Evolutionary conservation across 2,888 invertebrate genomes (phyloP).

Genomic region (Ceraclea dissimilis): DNA sequence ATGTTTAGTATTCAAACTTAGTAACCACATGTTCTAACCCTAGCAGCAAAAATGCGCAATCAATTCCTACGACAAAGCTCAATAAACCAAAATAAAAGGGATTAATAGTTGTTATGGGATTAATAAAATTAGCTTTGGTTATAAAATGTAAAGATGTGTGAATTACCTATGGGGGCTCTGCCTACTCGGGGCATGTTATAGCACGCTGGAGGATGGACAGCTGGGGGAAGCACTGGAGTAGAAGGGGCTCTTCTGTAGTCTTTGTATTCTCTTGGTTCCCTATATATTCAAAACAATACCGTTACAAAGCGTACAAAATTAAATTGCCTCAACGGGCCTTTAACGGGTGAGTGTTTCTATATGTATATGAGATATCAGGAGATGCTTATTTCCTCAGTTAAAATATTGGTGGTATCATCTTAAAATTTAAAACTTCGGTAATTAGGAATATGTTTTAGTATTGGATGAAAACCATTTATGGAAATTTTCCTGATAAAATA

Average conservation of each 20-base stretch:
- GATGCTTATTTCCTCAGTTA: background rate
- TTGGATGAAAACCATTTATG: too few relatives aligned
- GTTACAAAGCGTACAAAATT: too few relatives aligned
- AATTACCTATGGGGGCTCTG: conserved; percentile 13
- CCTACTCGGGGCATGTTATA: conserved; percentile 42
- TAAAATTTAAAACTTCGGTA: too few relatives aligned
- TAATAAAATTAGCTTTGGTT: too few relatives aligned
- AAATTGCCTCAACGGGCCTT: conserved; percentile 39
- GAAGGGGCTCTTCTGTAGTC: conserved; percentile 44
- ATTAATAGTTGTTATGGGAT: too few relatives aligned
- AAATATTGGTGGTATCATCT: background rate
- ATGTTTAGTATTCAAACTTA: too few relatives aligned
- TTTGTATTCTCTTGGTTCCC: conserved; percentile 45
- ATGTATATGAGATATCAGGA: background rate
- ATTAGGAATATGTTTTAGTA: too few relatives aligned
- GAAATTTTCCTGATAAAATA: too few relatives aligned
- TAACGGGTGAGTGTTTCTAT: conserved; percentile 18
- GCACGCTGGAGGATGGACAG: conserved; percentile 47
- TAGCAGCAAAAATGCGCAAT: too few relatives aligned
- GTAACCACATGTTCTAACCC: too few relatives aligned
- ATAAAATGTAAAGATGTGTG: background rate
- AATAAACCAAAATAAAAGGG: too few relatives aligned
- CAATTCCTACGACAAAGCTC: too few relatives aligned
- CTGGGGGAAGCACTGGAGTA: conserved; percentile 34
- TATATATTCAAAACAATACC: conserved; percentile 18